A percentile compares a stretch with the other conserved stretches of the same genome.
Conservation (phyloP, 1,140 invertebrate species). For the Conus ventricosus region DNA sequence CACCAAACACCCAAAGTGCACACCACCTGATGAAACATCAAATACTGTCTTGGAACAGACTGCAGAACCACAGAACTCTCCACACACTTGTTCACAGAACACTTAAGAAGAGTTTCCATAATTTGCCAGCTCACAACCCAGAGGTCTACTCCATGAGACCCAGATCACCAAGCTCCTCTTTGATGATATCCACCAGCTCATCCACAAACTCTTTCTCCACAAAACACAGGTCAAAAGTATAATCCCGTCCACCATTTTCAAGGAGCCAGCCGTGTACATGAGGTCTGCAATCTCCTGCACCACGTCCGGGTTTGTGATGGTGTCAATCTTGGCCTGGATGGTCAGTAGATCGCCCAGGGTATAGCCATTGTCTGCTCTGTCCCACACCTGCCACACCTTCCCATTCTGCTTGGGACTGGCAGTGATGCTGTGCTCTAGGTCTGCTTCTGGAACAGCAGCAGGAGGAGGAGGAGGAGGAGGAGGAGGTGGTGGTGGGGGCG, state of each 20-base stretch:
- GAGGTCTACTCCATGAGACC: neutral
- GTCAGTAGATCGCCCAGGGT: neutral
- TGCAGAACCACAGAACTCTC: too few relatives aligned
- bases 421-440: neutral
- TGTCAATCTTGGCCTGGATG: slow-evolving; percentile 8
- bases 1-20: too few relatives aligned
- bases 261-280: neutral
- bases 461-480: neutral
- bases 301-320: neutral
- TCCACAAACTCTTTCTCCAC: slow-evolving; percentile 28
- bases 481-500: neutral
- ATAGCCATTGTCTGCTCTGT: slow-evolving; percentile 18
- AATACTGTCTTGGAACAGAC: too few relatives aligned
- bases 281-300: slow-evolving; percentile 28
- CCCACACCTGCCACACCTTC: neutral
- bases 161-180: slow-evolving; percentile 3
- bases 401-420: slow-evolving; percentile 1
- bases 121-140: too few relatives aligned
- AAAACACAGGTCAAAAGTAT: slow-evolving; percentile 10
- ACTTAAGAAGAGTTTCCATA: too few relatives aligned
- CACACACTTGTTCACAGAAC: too few relatives aligned
- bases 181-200: slow-evolving; percentile 2
- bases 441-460: neutral
- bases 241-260: neutral
- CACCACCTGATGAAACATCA: too few relatives aligned